These are phyloP conservation scores for Neosilurus hyrtlii DNA, from an alignment of 2,797 vertebrate genomes.

Conservation along the genomic window DNA sequence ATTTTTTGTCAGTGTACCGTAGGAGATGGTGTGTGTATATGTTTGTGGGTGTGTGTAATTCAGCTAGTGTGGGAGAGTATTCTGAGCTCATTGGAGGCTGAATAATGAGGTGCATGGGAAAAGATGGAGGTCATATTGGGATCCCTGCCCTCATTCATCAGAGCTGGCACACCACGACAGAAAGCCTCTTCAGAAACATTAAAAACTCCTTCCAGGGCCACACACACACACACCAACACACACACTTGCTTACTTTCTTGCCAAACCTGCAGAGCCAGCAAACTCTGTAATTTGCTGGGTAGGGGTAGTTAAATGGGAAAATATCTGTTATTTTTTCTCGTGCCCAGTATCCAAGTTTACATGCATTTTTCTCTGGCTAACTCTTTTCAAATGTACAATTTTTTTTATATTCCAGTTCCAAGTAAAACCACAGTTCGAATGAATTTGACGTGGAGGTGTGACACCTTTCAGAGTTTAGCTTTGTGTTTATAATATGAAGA, in stretches of 20 bases:
- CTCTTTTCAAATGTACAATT: constrained; percentile 1
- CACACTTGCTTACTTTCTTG: constrained; percentile 46
- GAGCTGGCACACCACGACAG: constrained; percentile 52
- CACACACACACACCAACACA: constrained; percentile 42
- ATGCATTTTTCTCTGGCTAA: constrained; percentile 18
- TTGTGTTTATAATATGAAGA: neutral
- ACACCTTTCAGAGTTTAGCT: neutral
- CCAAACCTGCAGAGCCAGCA: constrained; percentile 52
- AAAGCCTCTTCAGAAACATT: constrained; percentile 58
- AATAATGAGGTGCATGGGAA: constrained; percentile 59
- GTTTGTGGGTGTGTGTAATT: constrained; percentile 24
- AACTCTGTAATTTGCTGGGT: constrained; percentile 51
- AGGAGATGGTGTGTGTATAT: neutral
- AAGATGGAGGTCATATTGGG: constrained; percentile 57
- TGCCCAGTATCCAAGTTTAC: constrained; percentile 28
- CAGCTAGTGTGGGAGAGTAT: constrained; percentile 35
- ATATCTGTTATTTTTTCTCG: constrained; percentile 33
- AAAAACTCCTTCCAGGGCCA: constrained; percentile 58
- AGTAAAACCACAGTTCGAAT: neutral
- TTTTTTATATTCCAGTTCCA: neutral
- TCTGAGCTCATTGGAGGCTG: constrained; percentile 51
- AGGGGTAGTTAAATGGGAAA: constrained; percentile 46
- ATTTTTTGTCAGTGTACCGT: neutral
- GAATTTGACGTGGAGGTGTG: neutral
- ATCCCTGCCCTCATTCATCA: constrained; percentile 60